phyloP scores from a whole-genome alignment of 2,797 vertebrate species.

The Peromyscus aztecus region DNA sequence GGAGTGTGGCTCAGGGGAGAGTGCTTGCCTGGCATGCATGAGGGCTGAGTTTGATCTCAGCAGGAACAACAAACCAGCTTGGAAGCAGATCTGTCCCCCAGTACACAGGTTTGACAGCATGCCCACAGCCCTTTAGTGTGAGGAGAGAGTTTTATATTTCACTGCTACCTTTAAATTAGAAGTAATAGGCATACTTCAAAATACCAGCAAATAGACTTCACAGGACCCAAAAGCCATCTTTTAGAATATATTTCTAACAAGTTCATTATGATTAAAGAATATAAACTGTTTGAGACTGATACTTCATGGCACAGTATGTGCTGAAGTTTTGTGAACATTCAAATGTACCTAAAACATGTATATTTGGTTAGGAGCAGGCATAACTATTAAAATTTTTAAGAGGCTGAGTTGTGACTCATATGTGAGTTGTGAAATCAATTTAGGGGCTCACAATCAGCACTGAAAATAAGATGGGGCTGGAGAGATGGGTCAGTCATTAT shows the following conservation, averaged over 20 bases:
- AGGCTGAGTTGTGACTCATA: neutral
- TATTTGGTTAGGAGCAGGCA: neutral
- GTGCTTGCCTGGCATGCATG: neutral
- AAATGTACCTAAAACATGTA: neutral
- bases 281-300: neutral
- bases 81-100: neutral
- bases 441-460: neutral
- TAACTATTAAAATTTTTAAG: neutral
- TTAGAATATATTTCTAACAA: neutral
- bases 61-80: neutral
- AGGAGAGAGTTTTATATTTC: neutral
- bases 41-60: neutral
- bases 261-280: neutral
- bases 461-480: neutral
- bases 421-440: conserved; percentile 34
- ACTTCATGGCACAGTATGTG: neutral
- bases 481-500: neutral
- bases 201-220: neutral
- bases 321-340: neutral
- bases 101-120: neutral
- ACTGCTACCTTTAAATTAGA: neutral
- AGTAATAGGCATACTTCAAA: neutral
- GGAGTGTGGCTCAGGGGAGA: neutral
- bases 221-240: neutral
- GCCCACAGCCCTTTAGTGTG: neutral